Base-by-base conservation (phyloP, 2,797 vertebrate species). In the Catamblyrhynchus diadema region DNA sequence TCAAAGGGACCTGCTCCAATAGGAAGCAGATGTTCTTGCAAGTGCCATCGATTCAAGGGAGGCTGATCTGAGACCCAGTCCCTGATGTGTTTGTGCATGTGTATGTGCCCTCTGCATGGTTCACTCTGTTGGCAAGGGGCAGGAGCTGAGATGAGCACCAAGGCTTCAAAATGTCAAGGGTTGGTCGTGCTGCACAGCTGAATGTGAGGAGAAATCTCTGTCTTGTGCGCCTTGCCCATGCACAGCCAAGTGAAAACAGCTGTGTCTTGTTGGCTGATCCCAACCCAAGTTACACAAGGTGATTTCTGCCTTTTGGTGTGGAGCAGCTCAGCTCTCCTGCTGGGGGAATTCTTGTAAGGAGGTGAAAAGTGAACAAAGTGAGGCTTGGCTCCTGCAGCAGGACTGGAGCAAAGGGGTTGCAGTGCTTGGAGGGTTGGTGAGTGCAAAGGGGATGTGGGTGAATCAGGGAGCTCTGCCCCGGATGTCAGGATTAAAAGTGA, bases 401-500 rank as follows among this genome's bases (percentile, higher is more conserved):
- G 84, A 42, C 30, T 54, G 69, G 48, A 87, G 45, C 53, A 62
- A 48, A 89, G 81, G 57, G n/a, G 48, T 19, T 0, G 1, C 12
- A 3, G 74, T 3, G 22, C 85, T 66, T 7, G 27, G 81, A 69
- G 60, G 20, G 81, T 13, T 2, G 3, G 45, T 23, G 80, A 45
- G 74, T 89, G 81, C 64, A 71, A 16, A 88, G 54, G 54, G 85
- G 79, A 25, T 65, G 37, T 14, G 35, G 56, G 48, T 93, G 93
- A 93, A 74, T 86, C 87, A 81, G 60, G 90, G 81, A 64, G 61
- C 83, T 94, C 85, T 94, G 87, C 87, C 86, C 75, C 41, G 85
- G 94, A 78, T 90, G 87, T 74, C 50, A 54, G 90, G 93, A 96
- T 94, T 96, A 86, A 85, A 72, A 93, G 42, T 39, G 61, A 57